A percentile compares a stretch with the other conserved stretches of the same genome.
Conservation (phyloP, 2,888 invertebrate species). For the Calephelis perditalis region DNA sequence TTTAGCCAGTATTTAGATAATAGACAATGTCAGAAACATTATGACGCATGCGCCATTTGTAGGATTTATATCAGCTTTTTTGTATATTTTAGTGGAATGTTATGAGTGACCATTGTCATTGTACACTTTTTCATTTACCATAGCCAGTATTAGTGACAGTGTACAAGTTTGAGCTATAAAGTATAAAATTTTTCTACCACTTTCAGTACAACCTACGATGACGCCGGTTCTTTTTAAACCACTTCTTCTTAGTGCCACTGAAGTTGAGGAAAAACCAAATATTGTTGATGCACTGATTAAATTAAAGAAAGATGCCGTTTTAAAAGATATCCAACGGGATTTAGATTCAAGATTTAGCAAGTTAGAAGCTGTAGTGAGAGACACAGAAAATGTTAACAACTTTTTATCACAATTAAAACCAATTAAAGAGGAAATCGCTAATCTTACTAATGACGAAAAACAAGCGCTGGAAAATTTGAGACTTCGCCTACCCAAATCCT, state of each 20-base stretch:
- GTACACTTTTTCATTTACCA: too few relatives aligned
- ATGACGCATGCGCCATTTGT: too few relatives aligned
- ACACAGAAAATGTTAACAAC: slow-evolving; percentile 25
- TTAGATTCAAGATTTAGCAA: slow-evolving; percentile 30
- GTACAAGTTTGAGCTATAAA: too few relatives aligned
- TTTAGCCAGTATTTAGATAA: too few relatives aligned
- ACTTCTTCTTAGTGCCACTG: neutral
- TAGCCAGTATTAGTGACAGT: too few relatives aligned
- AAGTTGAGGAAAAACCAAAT: slow-evolving; percentile 17
- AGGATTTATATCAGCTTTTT: too few relatives aligned
- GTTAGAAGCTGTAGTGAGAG: slow-evolving; percentile 30
- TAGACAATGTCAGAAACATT: too few relatives aligned
- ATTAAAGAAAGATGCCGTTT: slow-evolving; percentile 29
- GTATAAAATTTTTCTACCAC: too few relatives aligned
- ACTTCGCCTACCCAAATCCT: slow-evolving; percentile 20
- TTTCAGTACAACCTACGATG: too few relatives aligned
- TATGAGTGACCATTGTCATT: too few relatives aligned
- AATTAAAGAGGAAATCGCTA: slow-evolving; percentile 30
- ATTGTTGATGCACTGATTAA: slow-evolving; percentile 33
- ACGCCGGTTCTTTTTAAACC: neutral
- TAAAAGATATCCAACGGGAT: slow-evolving; percentile 20
- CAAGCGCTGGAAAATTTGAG: slow-evolving; percentile 28
- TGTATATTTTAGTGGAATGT: too few relatives aligned
- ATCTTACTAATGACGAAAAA: slow-evolving; percentile 28
- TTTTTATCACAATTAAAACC: slow-evolving; percentile 30